Evolutionary conservation across 37 sponge, comb jelly and placozoan species (phyloP), one percentile per base, ranked within the genome.

Genomic region (Oopsacas minuta): DNA sequence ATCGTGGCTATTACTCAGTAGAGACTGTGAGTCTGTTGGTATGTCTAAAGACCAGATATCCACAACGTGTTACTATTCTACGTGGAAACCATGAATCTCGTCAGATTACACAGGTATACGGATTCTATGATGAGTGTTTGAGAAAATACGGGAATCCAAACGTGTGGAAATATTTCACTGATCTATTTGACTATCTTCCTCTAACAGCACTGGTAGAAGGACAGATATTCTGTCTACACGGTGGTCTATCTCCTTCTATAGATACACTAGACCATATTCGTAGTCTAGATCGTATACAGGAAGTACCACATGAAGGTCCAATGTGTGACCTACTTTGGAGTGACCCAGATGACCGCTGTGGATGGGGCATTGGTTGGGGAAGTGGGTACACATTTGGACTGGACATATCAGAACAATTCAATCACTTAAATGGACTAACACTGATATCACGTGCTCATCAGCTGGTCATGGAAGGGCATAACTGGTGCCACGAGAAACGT

Each of bases 81-180:
- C 88, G 99, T 35, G 99, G 99, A 0, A 98, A 98, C 86, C 99
- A 98, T 86, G 99, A 98, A 46, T 89, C 92, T 53, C 85, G 99
- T 36, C 99, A 98, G 81, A 98, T 93, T 87, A 98, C 99, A 7
- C 99, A 98, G 88, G 99, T 98, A 1, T 98, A 98, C 75, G 99
- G 99, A 0, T 98, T 98, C 82, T 98, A 95, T 86, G 99, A 98
- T 61, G 99, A 98, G 83, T 98, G 99, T 82, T 83, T 98, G 35
- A 49, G 99, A 38, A 98, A 98, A 82, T 98, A 98, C 53, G 99
- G 99, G 23, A 93, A 93, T 82, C 94, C 99, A 8, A 98, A 98
- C 85, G 99, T 98, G 17, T 98, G 99, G 99, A 98, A 98, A 53
- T 95, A 93, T 52, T 98, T 98, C 87, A 98, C 99, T 34, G 99